Percentiles rank a stretch among this genome's conserved stretches.
These are phyloP conservation scores for Odobenus rosmarus DNA, from an alignment of 2,113 vertebrate species.

Conservation along the genomic window DNA sequence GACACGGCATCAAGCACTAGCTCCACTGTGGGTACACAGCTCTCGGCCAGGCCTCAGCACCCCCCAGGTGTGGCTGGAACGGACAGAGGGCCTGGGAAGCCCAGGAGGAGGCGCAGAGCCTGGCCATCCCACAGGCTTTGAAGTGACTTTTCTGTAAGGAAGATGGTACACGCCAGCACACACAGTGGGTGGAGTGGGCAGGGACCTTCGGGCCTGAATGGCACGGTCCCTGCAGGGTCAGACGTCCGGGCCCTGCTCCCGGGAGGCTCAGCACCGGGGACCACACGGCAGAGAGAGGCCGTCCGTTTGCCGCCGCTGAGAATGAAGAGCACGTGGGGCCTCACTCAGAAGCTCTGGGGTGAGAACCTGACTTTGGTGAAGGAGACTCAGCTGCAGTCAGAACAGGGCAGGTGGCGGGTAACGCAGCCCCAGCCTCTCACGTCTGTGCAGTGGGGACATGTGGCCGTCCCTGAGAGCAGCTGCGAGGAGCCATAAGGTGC, in stretches of 20 bases:
- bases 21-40: neutral
- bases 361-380: neutral
- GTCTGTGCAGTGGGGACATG: neutral
- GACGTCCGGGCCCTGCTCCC: no score
- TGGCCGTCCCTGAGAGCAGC: neutral
- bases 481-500: neutral
- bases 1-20: neutral
- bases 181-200: accelerated
- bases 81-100: neutral
- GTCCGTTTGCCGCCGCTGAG: accelerated
- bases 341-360: accelerated
- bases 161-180: neutral
- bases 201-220: accelerated
- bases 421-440: neutral
- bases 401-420: accelerated
- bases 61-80: no score
- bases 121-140: neutral
- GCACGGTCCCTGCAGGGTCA: no score
- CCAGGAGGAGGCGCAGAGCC: neutral
- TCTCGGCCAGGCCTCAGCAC: neutral
- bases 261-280: neutral
- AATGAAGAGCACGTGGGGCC: accelerated
- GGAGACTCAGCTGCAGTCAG: neutral
- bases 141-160: neutral
- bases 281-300: accelerated